These are phyloP conservation scores for Drosophila dunni DNA, from an alignment of 1,140 invertebrate genomes.

Conservation along the genomic window DNA sequence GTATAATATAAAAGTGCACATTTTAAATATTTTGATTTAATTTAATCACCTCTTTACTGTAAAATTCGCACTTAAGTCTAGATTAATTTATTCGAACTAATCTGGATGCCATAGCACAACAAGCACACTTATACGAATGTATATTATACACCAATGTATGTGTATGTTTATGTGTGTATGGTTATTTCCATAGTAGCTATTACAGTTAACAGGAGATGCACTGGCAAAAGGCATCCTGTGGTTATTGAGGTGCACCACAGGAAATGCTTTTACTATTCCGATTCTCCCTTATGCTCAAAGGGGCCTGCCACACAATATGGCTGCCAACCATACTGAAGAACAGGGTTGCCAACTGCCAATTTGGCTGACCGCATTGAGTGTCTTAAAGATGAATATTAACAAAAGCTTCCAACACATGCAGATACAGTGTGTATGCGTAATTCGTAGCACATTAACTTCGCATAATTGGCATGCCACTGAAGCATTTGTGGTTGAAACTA, in stretches of 20 bases:
- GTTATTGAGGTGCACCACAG: slow-evolving; percentile 60
- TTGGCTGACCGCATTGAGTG: slow-evolving; percentile 72
- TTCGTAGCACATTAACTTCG: slow-evolving; percentile 64
- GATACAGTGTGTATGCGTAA: slow-evolving; percentile 5
- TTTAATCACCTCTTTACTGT: no score
- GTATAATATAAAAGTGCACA: no score
- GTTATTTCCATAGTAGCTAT: slow-evolving; percentile 34
- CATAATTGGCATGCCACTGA: slow-evolving; percentile 76
- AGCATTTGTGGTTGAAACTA: slow-evolving; percentile 73
- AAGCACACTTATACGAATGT: slow-evolving; percentile 11
- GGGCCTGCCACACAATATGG: neutral
- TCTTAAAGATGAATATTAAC: slow-evolving; percentile 80
- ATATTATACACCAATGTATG: neutral
- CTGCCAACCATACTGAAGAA: neutral
- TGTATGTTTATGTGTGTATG: slow-evolving; percentile 28
- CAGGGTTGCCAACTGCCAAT: neutral
- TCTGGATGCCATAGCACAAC: slow-evolving; percentile 5
- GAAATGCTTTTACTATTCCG: slow-evolving; percentile 63
- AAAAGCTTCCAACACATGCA: slow-evolving; percentile 45
- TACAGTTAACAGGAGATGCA: slow-evolving; percentile 21
- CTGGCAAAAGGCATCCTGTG: slow-evolving; percentile 69
- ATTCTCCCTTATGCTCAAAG: slow-evolving; percentile 47
- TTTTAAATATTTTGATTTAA: no score
- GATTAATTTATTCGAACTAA: neutral
- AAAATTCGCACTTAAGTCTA: neutral